Conservation (phyloP, 2,113 vertebrate species). For the Lipophrys pholis region DNA sequence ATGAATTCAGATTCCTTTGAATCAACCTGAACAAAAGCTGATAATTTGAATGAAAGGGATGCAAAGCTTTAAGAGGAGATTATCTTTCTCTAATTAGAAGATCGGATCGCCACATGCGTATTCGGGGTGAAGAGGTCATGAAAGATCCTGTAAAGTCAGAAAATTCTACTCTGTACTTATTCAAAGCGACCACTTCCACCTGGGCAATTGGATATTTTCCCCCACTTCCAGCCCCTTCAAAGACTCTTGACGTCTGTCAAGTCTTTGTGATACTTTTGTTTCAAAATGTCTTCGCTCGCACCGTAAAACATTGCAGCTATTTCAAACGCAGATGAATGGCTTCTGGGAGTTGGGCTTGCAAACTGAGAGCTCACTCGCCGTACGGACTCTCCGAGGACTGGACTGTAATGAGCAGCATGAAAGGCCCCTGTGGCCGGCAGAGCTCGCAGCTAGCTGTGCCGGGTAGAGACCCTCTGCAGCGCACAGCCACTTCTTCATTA, state of each 20-base stretch:
- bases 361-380: conserved; percentile 11
- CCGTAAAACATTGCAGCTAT: background rate
- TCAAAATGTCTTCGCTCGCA: background rate
- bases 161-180: background rate
- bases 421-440: conserved; percentile 29
- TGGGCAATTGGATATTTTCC: background rate
- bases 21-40: too few species aligned
- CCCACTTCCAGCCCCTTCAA: too few species aligned
- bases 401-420: conserved; percentile 60
- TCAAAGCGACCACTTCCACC: background rate
- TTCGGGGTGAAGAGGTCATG: background rate
- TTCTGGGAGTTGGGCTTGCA: conserved; percentile 36
- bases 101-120: too few species aligned
- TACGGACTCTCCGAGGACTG: conserved; percentile 25
- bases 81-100: too few species aligned
- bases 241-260: background rate
- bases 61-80: too few species aligned
- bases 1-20: too few species aligned
- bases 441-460: conserved; percentile 29
- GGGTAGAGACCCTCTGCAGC: conserved; percentile 7
- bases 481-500: conserved; percentile 13
- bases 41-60: too few species aligned
- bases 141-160: background rate
- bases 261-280: background rate
- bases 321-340: conserved; percentile 46